Percentiles rank a stretch among this genome's conserved stretches.
Evolutionary conservation across 2,888 invertebrate genomes (phyloP).

Genomic region (Rugalucina vietnamica): DNA sequence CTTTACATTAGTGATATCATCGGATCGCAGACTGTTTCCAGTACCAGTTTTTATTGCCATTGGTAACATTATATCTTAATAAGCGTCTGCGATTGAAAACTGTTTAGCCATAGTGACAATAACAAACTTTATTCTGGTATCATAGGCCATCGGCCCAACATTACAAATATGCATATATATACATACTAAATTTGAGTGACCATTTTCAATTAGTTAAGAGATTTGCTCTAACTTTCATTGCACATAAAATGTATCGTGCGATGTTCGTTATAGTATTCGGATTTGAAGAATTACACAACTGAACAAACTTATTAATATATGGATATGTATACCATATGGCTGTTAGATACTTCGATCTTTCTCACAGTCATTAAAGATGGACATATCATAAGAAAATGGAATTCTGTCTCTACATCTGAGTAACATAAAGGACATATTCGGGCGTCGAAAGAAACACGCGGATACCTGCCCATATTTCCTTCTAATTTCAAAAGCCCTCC

Average conservation of each 20-base stretch:
- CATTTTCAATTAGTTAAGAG: not conserved
- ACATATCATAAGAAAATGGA: not conserved
- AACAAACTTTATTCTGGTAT: too few relatives aligned
- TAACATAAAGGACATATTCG: not conserved
- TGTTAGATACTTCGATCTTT: not conserved
- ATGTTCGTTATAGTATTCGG: not conserved
- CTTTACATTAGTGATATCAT: too few relatives aligned
- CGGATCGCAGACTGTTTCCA: too few relatives aligned
- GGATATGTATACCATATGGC: not conserved
- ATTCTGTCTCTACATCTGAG: not conserved
- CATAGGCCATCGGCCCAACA: not conserved
- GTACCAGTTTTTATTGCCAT: too few relatives aligned
- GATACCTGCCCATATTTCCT: not conserved
- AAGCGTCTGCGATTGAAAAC: too few relatives aligned
- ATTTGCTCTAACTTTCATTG: not conserved
- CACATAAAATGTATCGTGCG: not conserved
- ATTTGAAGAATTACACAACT: not conserved
- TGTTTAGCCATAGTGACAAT: too few relatives aligned
- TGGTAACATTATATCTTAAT: too few relatives aligned
- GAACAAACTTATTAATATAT: not conserved
- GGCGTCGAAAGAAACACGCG: not conserved
- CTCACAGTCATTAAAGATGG: not conserved
- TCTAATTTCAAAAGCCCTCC: not conserved
- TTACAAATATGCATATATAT: not conserved
- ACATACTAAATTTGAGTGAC: not conserved